phyloP scores from a whole-genome alignment of 2,797 vertebrate species.

The Tokudaia tokunoshimensis region DNA sequence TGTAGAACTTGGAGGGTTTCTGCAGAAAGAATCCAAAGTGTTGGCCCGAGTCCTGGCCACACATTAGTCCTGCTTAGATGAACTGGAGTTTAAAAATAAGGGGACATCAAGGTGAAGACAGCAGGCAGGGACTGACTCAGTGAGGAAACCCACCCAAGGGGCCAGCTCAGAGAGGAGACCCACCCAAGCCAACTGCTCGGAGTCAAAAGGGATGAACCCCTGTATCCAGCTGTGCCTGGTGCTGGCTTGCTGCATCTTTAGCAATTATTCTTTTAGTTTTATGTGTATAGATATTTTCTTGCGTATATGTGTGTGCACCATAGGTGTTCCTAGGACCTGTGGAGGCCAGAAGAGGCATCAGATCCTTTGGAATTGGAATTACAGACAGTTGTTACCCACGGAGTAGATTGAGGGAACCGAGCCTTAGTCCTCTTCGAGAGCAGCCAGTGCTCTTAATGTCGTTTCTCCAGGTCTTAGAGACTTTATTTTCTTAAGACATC shows the following conservation, averaged over 20 bases:
- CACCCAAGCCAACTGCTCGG: neutral
- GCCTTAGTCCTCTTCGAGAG: neutral
- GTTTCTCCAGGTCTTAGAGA: neutral
- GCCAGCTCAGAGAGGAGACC: neutral
- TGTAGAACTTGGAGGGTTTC: neutral
- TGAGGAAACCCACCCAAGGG: neutral
- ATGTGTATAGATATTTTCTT: neutral
- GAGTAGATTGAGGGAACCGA: neutral
- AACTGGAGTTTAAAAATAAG: neutral
- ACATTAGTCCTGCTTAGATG: accelerated
- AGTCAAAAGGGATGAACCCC: neutral
- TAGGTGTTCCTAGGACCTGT: neutral
- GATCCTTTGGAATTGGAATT: neutral
- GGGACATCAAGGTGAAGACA: neutral
- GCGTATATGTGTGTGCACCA: neutral
- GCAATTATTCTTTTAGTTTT: neutral
- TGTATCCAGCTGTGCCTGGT: neutral
- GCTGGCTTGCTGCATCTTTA: neutral
- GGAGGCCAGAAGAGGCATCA: neutral
- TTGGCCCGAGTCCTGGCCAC: neutral
- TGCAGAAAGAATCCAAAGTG: neutral
- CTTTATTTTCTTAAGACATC: neutral
- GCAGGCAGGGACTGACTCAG: neutral
- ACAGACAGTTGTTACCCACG: neutral
- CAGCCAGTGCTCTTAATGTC: neutral